Evolutionary conservation across 2,113 vertebrate genomes (phyloP), one percentile per base, ranked within the genome.

Genomic region (Sitta europaea): DNA sequence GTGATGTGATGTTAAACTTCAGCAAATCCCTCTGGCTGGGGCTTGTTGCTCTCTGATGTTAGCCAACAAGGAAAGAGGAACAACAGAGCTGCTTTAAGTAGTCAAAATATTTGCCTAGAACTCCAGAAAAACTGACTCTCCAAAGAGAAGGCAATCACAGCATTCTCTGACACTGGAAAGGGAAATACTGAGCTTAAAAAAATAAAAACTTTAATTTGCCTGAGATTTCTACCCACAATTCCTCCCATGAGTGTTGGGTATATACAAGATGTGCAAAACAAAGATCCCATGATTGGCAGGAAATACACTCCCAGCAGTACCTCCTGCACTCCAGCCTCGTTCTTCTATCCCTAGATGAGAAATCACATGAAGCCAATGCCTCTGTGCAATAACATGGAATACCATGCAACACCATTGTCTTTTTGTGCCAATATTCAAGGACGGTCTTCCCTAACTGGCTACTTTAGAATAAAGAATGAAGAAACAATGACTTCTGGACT

Each of bases 101-200:
- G 28, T 91, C 27, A 15, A 94, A 66, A n/a, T 92, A 16, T 82
- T 83, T 50, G 73, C 66, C 50, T 92, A 70, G 75, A 90, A 78
- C 23, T 76, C 25, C n/a, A 79, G 36, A 65, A 72, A 75, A 68
- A 57, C 28, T 53, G 15, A 27, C 3, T 92, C 21, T 62, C 19
- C 47, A 78, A 74, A 86, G 55, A 68, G 18, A 73, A 89, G 19
- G 33, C 59, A 84, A 76, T 35, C 11, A 11, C 0, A 0, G 10
- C 14, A 54, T 76, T 88, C 29, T 67, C 40, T 73, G 18, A 21
- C 73, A 43, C 21, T 82, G 40, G 35, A 76, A 68, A 83, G 10
- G 2, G 10, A 90, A 85, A 75, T 72, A 12, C 12, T 51, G 24
- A 48, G 4, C 17, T 54, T 8, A 12, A 76, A 67, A 68, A 48